Evolutionary conservation across 2,888 invertebrate genomes (phyloP).

Genomic region (Coecobrya sp.): DNA sequence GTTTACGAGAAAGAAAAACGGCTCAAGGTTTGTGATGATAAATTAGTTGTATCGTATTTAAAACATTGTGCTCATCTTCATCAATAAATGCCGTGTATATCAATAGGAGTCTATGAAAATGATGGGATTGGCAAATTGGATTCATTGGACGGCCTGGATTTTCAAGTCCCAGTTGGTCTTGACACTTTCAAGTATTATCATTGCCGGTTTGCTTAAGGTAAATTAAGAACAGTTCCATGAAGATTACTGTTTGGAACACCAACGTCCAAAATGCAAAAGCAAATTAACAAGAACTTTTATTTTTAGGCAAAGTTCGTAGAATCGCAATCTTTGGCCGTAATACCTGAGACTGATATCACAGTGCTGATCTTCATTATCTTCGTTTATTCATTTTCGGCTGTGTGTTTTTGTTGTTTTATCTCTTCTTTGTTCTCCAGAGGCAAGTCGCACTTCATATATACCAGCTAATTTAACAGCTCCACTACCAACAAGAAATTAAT

Average conservation of each 20-base stretch:
- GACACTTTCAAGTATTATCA: conserved; percentile 89
- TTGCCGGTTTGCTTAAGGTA: conserved; percentile 82
- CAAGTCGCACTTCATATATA: conserved; percentile 87
- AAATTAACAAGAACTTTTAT: too few relatives aligned
- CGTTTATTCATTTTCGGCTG: conserved; percentile 92
- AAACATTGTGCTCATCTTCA: too few relatives aligned
- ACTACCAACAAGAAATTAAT: too few relatives aligned
- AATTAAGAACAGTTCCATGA: neutral
- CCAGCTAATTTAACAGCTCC: too few relatives aligned
- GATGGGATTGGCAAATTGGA: conserved; percentile 94
- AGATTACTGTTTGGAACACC: too few relatives aligned
- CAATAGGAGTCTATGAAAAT: conserved; percentile 96
- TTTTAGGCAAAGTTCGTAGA: conserved; percentile 63
- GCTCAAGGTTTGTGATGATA: conserved; percentile 80
- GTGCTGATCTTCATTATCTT: conserved; percentile 92
- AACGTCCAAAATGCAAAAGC: too few relatives aligned
- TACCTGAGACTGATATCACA: conserved; percentile 90
- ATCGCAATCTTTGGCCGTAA: conserved; percentile 60
- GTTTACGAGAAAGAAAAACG: conserved; percentile 83
- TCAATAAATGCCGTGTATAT: too few relatives aligned
- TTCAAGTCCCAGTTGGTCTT: conserved; percentile 92
- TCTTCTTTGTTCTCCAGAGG: conserved; percentile 92
- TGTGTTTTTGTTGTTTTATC: conserved; percentile 93
- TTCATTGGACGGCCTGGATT: conserved; percentile 96
- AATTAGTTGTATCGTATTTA: too few relatives aligned